Evolutionary conservation across 2,113 vertebrate genomes (phyloP).

Genomic region (Ammodytes dubius): DNA sequence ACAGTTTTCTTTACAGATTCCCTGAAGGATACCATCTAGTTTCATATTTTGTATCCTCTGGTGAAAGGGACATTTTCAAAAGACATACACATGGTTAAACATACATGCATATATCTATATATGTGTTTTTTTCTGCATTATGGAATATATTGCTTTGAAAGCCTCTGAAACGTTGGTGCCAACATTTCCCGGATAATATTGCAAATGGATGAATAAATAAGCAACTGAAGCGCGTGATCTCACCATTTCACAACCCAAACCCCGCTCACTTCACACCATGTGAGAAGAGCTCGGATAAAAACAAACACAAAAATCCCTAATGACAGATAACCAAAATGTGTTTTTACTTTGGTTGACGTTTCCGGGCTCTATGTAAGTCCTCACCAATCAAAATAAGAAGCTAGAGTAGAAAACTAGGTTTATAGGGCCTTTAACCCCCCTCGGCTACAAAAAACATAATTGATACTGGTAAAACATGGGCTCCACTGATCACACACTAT

Average conservation of each 20-base stretch:
- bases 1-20: slow-evolving; percentile 1
- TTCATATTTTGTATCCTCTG: background rate
- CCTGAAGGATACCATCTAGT: background rate
- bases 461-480: background rate
- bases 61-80: background rate
- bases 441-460: background rate
- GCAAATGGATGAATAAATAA: background rate
- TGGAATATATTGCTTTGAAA: background rate
- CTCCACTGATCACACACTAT: background rate
- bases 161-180: background rate
- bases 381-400: background rate
- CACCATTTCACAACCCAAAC: background rate
- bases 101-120: background rate
- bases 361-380: background rate
- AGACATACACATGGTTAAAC: background rate
- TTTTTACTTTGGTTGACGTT: background rate
- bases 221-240: background rate
- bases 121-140: background rate
- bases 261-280: background rate
- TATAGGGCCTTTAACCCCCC: background rate
- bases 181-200: background rate
- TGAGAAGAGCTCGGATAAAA: background rate
- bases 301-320: background rate
- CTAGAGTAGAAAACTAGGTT: background rate
- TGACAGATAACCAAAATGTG: background rate